Evolutionary conservation across 2,888 invertebrate genomes (phyloP), one percentile per base, ranked within the genome.

Genomic region (Pristionchus entomophagus): DNA sequence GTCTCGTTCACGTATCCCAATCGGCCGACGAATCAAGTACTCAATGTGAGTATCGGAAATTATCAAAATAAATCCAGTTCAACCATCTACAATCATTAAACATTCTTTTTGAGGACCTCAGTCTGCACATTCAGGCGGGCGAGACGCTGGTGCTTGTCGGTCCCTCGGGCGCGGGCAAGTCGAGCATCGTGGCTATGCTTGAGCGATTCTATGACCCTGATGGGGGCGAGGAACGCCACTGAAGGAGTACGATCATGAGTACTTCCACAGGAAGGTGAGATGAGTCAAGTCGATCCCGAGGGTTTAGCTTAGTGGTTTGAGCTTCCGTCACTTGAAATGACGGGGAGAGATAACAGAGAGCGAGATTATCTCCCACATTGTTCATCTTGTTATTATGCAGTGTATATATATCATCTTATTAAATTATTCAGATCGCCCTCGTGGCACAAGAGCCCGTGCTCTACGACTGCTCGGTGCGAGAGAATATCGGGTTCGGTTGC

Each of bases 1-100:
- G 95, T 97, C 0, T 96, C 94, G 95, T 97, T 97, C 94, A 95
- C 96, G 80, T 97, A 97, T 94, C 97, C 97, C 0, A 96, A 96
- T 0, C 95, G 97, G n/a, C 95, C 95, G 59, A 96, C 96, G 88
- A 95, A 95, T 83, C 95, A 95, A 84, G 96, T 97, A 4, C 94
- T 97, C 22, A 95, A 96, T 86, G 96, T 93, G 86, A 59, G 59
- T 26, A 2, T 8, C 8, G 59, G 62, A 26, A 32, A 22, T 32
- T 14, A 5, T 56, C 56, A 4, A 56, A 56, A 22, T 22, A 14
- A 5, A 6, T 14, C 45, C 14, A 45, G n/a, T 5, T 14, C 8
- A 22, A 17, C n/a, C 56, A 4, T 22, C 8, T 56, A 14, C 5
- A 22, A 56, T 56, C 12, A 5, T 22, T 17, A 8, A 5, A 12